These are phyloP conservation scores for Salvelinus sp. DNA, from an alignment of 2,113 vertebrate genomes.

Conservation along the genomic window DNA sequence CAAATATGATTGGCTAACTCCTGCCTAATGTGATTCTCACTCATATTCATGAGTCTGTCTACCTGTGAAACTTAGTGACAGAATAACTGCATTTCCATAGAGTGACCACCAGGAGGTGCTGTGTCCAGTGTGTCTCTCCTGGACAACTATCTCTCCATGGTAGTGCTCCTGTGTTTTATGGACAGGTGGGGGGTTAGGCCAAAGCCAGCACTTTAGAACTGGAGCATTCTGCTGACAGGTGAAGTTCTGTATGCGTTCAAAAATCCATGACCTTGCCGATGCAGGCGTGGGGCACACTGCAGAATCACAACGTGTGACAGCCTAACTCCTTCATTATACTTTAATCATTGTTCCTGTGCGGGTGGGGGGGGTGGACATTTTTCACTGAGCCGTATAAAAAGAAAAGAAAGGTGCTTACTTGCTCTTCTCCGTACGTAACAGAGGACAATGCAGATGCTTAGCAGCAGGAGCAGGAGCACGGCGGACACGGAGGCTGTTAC, in stretches of 20 bases:
- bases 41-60: not conserved
- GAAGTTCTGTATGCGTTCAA: slow-evolving; percentile 56
- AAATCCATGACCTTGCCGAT: slow-evolving; percentile 56
- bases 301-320: slow-evolving; percentile 43
- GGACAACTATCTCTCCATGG: not conserved
- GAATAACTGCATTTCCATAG: not conserved
- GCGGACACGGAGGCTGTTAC: slow-evolving; percentile 41
- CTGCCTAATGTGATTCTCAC: too few species aligned
- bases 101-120: not conserved
- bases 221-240: slow-evolving; percentile 53
- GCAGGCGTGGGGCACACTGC: slow-evolving; percentile 31
- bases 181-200: not conserved
- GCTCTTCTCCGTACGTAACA: slow-evolving; percentile 54
- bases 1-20: too few species aligned
- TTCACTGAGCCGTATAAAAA: slow-evolving; percentile 29
- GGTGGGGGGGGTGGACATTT: slow-evolving; percentile 5
- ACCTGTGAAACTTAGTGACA: not conserved
- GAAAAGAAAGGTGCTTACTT: slow-evolving; percentile 60
- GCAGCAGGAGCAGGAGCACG: slow-evolving; percentile 58
- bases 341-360: slow-evolving; percentile 55
- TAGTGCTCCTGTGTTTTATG: not conserved
- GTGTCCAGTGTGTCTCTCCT: not conserved
- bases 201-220: slow-evolving; percentile 23
- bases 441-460: slow-evolving; percentile 50
- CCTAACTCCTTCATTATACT: slow-evolving; percentile 60